Percentiles rank a stretch among this genome's conserved stretches.
phyloP scores from a whole-genome alignment of 2,113 vertebrate genomes.

The Pristiophorus japonicus region DNA sequence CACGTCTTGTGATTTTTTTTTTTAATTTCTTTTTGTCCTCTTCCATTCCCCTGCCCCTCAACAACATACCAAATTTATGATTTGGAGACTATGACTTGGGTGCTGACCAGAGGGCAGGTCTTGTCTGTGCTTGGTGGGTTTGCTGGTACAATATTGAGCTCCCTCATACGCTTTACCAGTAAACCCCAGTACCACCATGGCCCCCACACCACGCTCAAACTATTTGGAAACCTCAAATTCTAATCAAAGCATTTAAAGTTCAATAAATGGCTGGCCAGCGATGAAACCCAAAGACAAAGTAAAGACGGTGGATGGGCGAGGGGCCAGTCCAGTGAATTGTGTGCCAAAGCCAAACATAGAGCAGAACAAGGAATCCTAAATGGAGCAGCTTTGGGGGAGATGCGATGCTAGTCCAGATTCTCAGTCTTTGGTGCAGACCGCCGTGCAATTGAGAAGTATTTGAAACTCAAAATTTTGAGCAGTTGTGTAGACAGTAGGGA shows the following conservation, averaged over 20 bases:
- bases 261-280: background rate
- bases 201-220: background rate
- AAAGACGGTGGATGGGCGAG: background rate
- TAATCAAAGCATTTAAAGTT: background rate
- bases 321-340: background rate
- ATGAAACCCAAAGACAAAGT: background rate
- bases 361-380: background rate
- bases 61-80: background rate
- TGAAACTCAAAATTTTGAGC: background rate
- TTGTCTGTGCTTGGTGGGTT: background rate
- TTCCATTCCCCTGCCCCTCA: too few species aligned
- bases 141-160: background rate
- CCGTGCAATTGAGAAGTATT: background rate
- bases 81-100: background rate
- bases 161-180: background rate
- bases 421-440: background rate
- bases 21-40: too few species aligned
- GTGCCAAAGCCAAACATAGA: background rate
- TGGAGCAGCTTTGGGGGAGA: background rate
- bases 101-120: background rate
- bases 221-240: background rate
- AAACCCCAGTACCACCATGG: background rate
- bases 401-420: background rate
- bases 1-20: too few species aligned
- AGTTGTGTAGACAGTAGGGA: background rate